Percentiles rank a stretch among this genome's conserved stretches.
Conservation (phyloP, 1,140 invertebrate species). For the Lamellibrachia luymesi region DNA sequence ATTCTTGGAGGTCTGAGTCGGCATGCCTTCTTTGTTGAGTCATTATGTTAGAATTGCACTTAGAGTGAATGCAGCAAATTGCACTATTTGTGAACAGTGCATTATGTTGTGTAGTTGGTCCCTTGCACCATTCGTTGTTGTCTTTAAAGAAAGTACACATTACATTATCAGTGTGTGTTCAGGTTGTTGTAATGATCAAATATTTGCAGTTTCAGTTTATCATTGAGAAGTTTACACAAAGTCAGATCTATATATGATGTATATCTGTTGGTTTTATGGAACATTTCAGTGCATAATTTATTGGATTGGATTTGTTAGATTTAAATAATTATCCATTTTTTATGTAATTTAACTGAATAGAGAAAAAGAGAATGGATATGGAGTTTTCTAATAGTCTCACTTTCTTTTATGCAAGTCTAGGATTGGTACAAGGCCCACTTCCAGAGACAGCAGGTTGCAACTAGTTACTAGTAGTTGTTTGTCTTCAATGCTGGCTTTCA, state of each 20-base stretch:
- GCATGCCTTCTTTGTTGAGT: not conserved
- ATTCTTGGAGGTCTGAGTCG: not conserved
- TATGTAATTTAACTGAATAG: not conserved
- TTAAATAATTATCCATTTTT: not conserved
- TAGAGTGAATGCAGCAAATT: not conserved
- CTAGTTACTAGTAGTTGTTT: not conserved
- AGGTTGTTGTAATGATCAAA: too few relatives aligned
- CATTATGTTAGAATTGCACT: not conserved
- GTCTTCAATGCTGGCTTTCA: conserved; percentile 4
- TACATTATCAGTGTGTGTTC: not conserved
- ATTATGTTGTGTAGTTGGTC: not conserved
- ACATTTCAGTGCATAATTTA: not conserved
- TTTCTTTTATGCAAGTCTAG: not conserved
- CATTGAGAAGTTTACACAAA: not conserved
- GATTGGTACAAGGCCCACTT: not conserved
- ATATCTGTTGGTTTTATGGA: not conserved
- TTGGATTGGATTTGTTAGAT: not conserved
- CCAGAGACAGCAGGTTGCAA: not conserved
- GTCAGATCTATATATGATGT: not conserved
- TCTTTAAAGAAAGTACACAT: not conserved
- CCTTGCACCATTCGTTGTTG: not conserved
- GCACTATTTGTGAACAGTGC: not conserved
- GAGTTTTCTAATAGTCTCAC: not conserved
- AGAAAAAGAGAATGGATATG: not conserved
- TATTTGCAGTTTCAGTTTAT: not conserved